Base-by-base conservation (phyloP, 2,113 vertebrate species). In the Meriones unguiculatus region DNA sequence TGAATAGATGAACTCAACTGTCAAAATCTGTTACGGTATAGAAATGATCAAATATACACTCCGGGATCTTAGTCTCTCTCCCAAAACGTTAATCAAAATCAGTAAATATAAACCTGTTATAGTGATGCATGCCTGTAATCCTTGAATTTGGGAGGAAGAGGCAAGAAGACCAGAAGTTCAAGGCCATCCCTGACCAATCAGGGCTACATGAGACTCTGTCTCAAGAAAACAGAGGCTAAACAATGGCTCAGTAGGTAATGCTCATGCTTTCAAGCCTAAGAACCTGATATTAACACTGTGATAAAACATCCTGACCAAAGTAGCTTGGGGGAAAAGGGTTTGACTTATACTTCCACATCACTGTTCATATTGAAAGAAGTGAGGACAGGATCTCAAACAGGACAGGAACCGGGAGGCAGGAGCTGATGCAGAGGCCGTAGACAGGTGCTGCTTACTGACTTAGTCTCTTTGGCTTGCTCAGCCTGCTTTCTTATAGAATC, bases 51-150 rank as follows among this genome's bases (percentile, higher is more conserved):
- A 84, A 89, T 57, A 7, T 28, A 86, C 75, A 62, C n/a, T 22
- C 11, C 32, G 22, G 76, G 28, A 89, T 9, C 5, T 46, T 70
- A 69, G 13, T 41, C 41, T 65, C 10, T 12, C 24, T 75, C 22
- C 65, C 70, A 87, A 75, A 85, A 65, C 52, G 25, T 91, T 38
- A 80, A 69, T 91, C 46, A 90, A 88, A 89, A 80, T 64, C 82
- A 80, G 20, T 82, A 87, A 78, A 54, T 78, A 54, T 18, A 78
- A 82, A 59, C 35, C 35, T 59, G 10, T 64, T 59, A 41, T 41
- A 62, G 57, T 32, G 35, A 10, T 2, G 11, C 32, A 82, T 38
- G 20, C 24, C 24, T 41, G 22, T 64, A 84, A 84, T 41, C n/a
- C 22, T n/a, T 41, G n/a, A 38, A 30, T 15, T 64, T 84, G n/a